phyloP scores from a whole-genome alignment of 2,797 vertebrate genomes.

The Geotrypetes seraphini region DNA sequence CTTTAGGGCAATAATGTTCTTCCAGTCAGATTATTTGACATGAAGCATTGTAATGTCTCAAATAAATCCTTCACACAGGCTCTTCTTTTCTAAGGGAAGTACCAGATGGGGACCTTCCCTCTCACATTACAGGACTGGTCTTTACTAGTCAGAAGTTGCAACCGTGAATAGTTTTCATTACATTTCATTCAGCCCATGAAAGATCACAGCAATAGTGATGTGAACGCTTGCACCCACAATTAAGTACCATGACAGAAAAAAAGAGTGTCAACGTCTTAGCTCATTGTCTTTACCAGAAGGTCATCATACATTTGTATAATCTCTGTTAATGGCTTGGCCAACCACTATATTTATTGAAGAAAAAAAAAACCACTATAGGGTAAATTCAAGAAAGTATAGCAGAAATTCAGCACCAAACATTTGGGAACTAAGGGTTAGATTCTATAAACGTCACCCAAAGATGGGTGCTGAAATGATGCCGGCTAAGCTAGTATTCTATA shows the following conservation, averaged over 20 bases:
- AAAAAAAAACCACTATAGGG: too few species aligned
- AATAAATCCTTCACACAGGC: slow-evolving; percentile 44
- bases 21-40: slow-evolving; percentile 54
- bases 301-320: too few species aligned
- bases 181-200: slow-evolving; percentile 31
- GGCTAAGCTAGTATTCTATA: too few species aligned
- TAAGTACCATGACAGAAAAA: slow-evolving; percentile 25
- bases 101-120: slow-evolving; percentile 43
- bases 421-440: too few species aligned
- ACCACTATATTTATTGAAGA: too few species aligned
- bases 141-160: slow-evolving; percentile 37
- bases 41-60: slow-evolving; percentile 50
- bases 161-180: slow-evolving; percentile 43
- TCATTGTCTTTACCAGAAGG: slow-evolving; percentile 23
- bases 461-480: too few species aligned
- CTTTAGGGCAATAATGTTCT: slow-evolving; percentile 58
- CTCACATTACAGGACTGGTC: slow-evolving; percentile 35
- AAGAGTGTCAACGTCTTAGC: slow-evolving; percentile 12
- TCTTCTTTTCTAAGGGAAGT: slow-evolving; percentile 33
- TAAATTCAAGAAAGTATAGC: too few species aligned
- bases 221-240: slow-evolving; percentile 40
- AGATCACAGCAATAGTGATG: slow-evolving; percentile 23
- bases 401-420: too few species aligned
- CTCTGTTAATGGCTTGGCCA: too few species aligned
- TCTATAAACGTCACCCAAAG: too few species aligned